phyloP scores from a whole-genome alignment of 1,140 invertebrate genomes.

The Laupala kohalensis region DNA sequence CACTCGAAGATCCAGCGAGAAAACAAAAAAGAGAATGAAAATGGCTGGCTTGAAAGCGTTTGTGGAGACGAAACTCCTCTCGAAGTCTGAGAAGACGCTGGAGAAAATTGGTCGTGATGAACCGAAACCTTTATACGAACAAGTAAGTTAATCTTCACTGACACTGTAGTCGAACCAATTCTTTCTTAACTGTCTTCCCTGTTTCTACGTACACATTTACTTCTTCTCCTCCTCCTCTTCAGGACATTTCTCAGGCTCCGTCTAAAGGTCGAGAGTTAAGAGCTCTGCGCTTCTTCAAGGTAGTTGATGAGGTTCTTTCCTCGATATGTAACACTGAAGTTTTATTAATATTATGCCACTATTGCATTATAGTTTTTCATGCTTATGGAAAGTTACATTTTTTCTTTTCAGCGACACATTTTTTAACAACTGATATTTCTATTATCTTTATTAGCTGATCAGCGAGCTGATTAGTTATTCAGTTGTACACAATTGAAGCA shows the following conservation, averaged over 20 bases:
- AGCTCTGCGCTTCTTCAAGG: not conserved
- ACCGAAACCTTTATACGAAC: constrained; percentile 36
- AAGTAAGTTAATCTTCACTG: constrained; percentile 25
- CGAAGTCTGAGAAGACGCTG: constrained; percentile 78
- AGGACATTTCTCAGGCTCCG: not conserved
- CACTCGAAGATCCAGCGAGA: constrained; percentile 59
- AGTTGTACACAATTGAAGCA: too few relatives aligned
- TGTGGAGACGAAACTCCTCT: constrained; percentile 79
- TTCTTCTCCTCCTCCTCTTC: not conserved
- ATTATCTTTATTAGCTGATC: too few relatives aligned
- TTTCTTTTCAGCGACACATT: too few relatives aligned
- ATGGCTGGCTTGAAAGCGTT: constrained; percentile 80
- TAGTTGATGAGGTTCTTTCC: not conserved
- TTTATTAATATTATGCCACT: too few relatives aligned
- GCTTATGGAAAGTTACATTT: too few relatives aligned
- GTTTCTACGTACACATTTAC: not conserved
- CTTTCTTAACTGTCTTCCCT: not conserved
- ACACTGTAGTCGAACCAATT: not conserved
- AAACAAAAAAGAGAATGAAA: constrained; percentile 71
- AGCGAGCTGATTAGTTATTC: too few relatives aligned
- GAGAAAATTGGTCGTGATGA: constrained; percentile 73
- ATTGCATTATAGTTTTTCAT: too few relatives aligned
- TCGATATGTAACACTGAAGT: too few relatives aligned
- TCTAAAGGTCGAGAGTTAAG: not conserved
- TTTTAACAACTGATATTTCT: too few relatives aligned